Percentiles rank a stretch among this genome's conserved stretches.
Evolutionary conservation across 1,140 invertebrate genomes (phyloP).

Genomic region (Campoletis sonorensis): DNA sequence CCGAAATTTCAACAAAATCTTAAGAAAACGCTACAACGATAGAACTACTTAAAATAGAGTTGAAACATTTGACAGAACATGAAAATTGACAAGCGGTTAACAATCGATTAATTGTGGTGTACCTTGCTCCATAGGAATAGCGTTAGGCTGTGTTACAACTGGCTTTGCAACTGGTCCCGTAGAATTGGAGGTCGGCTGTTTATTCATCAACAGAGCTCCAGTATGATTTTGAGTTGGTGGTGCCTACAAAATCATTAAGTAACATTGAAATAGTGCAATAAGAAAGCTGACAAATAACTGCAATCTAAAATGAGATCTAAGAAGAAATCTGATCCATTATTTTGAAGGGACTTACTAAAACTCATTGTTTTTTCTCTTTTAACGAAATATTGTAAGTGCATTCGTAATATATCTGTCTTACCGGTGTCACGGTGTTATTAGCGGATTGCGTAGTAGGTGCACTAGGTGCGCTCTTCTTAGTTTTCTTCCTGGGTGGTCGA

Average conservation of each 20-base stretch:
- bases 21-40: too few species aligned
- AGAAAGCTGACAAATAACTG: neutral
- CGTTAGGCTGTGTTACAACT: slow-evolving; percentile 68
- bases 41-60: too few species aligned
- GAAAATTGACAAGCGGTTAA: neutral
- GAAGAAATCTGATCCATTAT: neutral
- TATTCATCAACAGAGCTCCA: slow-evolving; percentile 73
- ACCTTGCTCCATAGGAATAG: slow-evolving; percentile 73
- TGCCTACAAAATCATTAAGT: slow-evolving; percentile 63
- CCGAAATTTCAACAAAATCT: too few species aligned
- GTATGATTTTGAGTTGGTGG: slow-evolving; percentile 71
- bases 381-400: slow-evolving; percentile 10
- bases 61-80: too few species aligned
- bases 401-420: slow-evolving; percentile 58
- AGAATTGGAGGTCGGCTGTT: slow-evolving; percentile 67
- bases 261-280: slow-evolving; percentile 27
- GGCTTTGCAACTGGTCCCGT: slow-evolving; percentile 70
- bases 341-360: neutral
- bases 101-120: slow-evolving; percentile 27
- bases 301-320: neutral
- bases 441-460: slow-evolving; percentile 57
- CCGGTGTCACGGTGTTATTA: slow-evolving; percentile 66
- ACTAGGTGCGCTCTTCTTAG: slow-evolving; percentile 65
- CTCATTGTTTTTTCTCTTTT: neutral
- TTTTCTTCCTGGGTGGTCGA: slow-evolving; percentile 73